Percentiles rank a stretch among this genome's conserved stretches.
phyloP scores from a whole-genome alignment of 2,888 invertebrate genomes.

The Liopterus haemorrhoidalis region DNA sequence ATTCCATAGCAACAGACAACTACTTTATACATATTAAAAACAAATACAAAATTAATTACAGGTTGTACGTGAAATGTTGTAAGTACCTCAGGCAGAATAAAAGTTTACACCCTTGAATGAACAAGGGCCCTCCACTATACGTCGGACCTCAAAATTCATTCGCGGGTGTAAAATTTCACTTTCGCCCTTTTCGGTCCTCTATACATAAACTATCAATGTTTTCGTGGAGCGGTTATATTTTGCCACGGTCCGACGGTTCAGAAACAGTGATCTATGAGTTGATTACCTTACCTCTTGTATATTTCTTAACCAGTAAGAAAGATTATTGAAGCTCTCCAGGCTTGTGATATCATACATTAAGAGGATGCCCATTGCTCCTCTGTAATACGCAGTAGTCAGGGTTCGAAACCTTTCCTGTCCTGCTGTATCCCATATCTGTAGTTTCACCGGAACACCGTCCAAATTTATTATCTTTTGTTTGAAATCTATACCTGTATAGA shows the following conservation, averaged over 20 bases:
- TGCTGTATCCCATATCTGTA: conserved; percentile 86
- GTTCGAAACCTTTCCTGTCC: conserved; percentile 71
- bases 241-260: not conserved
- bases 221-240: no score
- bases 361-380: conserved; percentile 86
- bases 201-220: no score
- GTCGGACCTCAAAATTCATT: no score
- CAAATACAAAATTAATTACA: no score
- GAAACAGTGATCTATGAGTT: conserved; percentile 3
- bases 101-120: no score
- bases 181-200: no score
- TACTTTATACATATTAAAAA: no score
- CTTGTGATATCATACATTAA: conserved; percentile 88
- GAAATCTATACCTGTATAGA: conserved; percentile 82
- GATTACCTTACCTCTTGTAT: conserved; percentile 79
- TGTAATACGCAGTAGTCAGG: conserved; percentile 80
- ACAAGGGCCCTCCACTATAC: no score
- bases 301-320: conserved; percentile 85
- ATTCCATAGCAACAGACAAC: no score
- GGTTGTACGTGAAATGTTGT: no score
- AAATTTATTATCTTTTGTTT: conserved; percentile 84
- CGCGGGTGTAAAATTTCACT: no score
- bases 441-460: conserved; percentile 78
- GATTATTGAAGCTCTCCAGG: conserved; percentile 82
- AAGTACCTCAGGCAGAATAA: no score